Evolutionary conservation across 2,797 vertebrate genomes (phyloP).

Genomic region (Crocidura indochinensis): DNA sequence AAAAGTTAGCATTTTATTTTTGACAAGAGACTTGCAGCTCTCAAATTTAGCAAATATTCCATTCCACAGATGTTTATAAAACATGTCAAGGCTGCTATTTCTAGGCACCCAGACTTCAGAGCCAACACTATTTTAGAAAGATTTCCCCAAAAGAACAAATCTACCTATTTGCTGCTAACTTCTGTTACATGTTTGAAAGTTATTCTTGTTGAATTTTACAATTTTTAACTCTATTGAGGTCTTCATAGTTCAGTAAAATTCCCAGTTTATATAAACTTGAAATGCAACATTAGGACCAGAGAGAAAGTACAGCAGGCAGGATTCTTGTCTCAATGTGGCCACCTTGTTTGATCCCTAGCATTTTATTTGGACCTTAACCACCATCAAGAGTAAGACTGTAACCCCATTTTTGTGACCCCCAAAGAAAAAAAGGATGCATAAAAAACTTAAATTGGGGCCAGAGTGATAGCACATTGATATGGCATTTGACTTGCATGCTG

Average conservation of each 20-base stretch:
- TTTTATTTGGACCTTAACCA: too few species aligned
- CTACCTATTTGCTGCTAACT: not conserved
- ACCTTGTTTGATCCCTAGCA: too few species aligned
- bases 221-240: slow-evolving; percentile 4
- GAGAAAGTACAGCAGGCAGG: too few species aligned
- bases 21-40: not conserved
- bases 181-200: slow-evolving; percentile 23
- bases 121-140: slow-evolving; percentile 19
- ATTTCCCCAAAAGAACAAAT: not conserved
- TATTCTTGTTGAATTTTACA: not conserved
- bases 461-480: too few species aligned
- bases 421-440: too few species aligned
- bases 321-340: too few species aligned
- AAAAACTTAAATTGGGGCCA: too few species aligned
- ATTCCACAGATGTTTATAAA: slow-evolving; percentile 24
- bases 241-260: slow-evolving; percentile 49
- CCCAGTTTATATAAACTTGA: not conserved
- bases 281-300: not conserved
- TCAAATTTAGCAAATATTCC: slow-evolving; percentile 36
- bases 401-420: too few species aligned
- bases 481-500: too few species aligned
- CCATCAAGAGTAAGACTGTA: too few species aligned
- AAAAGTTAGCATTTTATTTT: not conserved
- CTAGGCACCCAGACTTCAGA: not conserved
- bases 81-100: not conserved